A percentile compares a stretch with the other conserved stretches of the same genome.
Conservation (phyloP, 2,888 invertebrate genomes). For the Ctena decussata region DNA sequence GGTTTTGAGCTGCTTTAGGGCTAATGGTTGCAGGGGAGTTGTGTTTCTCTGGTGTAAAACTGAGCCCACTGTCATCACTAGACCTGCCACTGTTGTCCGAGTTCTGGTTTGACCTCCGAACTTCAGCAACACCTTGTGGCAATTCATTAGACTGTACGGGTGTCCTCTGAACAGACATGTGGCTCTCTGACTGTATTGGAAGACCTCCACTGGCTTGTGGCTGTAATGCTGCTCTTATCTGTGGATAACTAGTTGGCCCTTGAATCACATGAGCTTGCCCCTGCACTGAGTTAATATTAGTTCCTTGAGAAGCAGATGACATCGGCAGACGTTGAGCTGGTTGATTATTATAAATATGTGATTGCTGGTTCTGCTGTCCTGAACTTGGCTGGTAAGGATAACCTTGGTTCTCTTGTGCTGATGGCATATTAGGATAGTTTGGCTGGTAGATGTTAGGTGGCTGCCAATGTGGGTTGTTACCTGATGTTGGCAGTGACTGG, state of each 20-base stretch:
- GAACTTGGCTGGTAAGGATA: not conserved
- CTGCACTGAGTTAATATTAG: too few relatives aligned
- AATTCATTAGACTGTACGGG: constrained; percentile 43
- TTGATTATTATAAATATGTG: not conserved
- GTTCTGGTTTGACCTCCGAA: constrained; percentile 53
- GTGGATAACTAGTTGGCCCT: not conserved
- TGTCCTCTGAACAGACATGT: constrained; percentile 29
- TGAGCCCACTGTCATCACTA: constrained; percentile 83
- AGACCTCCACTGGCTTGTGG: constrained; percentile 51
- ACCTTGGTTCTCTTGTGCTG: not conserved
- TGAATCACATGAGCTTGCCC: too few relatives aligned
- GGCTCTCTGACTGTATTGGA: constrained; percentile 29
- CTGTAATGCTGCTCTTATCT: constrained; percentile 13
- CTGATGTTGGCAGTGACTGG: constrained; percentile 9
- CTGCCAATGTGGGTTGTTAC: constrained; percentile 13
- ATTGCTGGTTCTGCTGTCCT: not conserved
- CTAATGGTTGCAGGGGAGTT: constrained; percentile 43
- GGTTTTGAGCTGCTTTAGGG: constrained; percentile 23
- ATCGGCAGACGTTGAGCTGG: not conserved
- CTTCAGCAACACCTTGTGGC: constrained; percentile 13
- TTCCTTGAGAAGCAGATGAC: not conserved
- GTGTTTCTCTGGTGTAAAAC: constrained; percentile 79
- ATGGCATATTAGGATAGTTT: not conserved
- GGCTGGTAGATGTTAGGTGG: not conserved
- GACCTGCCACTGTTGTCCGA: constrained; percentile 76